Conservation (phyloP, 2,888 invertebrate species). For the Acanthoscelides obtectus region DNA sequence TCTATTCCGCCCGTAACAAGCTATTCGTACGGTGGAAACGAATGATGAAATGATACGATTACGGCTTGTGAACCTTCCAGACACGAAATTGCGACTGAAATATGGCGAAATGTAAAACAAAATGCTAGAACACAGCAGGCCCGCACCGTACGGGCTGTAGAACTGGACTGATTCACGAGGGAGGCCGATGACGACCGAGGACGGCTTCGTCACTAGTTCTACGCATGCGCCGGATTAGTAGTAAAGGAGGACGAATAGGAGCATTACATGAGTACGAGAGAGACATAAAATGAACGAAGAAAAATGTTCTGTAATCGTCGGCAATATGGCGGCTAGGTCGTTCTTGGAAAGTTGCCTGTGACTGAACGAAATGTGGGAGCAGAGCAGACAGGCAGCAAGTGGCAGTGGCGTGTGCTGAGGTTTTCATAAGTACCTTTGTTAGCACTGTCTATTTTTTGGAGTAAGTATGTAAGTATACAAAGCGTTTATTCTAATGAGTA, state of each 20-base stretch:
- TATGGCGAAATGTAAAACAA: background rate
- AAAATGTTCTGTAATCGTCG: constrained; percentile 30
- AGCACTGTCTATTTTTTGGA: too few relatives aligned
- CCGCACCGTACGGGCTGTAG: background rate
- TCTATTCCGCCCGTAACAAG: background rate
- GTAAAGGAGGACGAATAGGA: constrained; percentile 5
- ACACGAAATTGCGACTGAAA: background rate
- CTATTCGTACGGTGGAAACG: background rate
- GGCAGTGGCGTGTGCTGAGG: background rate
- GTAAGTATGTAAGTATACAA: too few relatives aligned
- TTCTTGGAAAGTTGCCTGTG: constrained; percentile 30
- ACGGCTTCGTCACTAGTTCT: background rate
- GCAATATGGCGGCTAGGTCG: constrained; percentile 16
- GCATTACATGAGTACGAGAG: constrained; percentile 7
- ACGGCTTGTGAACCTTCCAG: background rate
- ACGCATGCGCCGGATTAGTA: constrained; percentile 13
- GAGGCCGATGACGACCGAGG: background rate
- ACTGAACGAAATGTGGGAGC: background rate
- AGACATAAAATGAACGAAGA: constrained; percentile 14
- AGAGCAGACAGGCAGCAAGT: background rate
- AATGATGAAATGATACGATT: background rate
- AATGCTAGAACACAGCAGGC: background rate
- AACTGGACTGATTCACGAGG: background rate
- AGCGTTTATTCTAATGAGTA: too few relatives aligned
- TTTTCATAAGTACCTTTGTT: too few relatives aligned